These are phyloP conservation scores for Zonotrichia leucophrys DNA, from an alignment of 2,113 vertebrate genomes.

Conservation along the genomic window DNA sequence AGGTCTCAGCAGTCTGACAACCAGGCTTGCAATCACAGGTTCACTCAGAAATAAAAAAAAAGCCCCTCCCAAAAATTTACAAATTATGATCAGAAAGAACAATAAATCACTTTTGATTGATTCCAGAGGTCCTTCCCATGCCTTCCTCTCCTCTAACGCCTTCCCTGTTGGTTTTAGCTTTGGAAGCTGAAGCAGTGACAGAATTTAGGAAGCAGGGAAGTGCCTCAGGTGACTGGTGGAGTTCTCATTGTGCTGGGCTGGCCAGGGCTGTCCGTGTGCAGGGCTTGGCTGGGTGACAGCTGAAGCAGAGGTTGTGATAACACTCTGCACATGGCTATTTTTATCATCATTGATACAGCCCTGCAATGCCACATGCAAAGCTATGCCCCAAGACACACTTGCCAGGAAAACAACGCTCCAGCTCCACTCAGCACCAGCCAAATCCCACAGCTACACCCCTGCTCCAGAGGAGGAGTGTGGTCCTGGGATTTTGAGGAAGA, in stretches of 20 bases:
- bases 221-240: neutral
- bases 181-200: neutral
- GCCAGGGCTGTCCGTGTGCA: neutral
- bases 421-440: neutral
- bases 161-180: neutral
- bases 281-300: conserved; percentile 30
- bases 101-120: neutral
- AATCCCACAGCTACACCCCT: neutral
- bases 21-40: neutral
- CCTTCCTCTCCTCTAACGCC: neutral
- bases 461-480: neutral
- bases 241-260: neutral
- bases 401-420: neutral
- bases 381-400: neutral
- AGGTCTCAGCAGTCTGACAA: neutral
- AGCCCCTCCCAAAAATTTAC: accelerated
- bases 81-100: neutral
- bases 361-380: neutral
- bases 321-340: conserved; percentile 33
- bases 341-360: neutral
- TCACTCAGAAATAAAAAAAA: neutral
- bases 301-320: conserved; percentile 27
- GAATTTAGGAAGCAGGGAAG: neutral
- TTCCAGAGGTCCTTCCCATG: neutral
- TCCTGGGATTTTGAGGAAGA: neutral